phyloP scores from a whole-genome alignment of 1,140 invertebrate species.

The Trachelipus rathkii region DNA sequence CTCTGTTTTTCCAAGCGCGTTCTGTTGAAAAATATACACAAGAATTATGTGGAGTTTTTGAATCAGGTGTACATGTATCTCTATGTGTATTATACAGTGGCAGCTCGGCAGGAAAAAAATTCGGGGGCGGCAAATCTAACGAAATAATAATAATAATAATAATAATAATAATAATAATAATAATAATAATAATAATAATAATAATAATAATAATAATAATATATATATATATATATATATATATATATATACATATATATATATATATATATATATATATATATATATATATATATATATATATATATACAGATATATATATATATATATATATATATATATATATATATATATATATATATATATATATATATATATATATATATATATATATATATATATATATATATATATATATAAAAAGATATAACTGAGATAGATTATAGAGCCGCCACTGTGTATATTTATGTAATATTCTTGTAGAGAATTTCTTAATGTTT shows the following conservation, averaged over 20 bases:
- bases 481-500: no score
- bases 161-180: no score
- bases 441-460: no score
- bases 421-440: no score
- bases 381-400: neutral
- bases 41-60: no score
- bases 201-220: neutral
- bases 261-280: neutral
- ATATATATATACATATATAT: conserved; percentile 6
- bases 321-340: conserved; percentile 12
- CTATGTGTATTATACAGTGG: no score
- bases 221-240: neutral
- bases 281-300: conserved; percentile 9
- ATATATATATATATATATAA: conserved; percentile 9
- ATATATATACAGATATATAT: conserved; percentile 1
- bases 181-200: neutral
- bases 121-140: no score
- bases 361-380: neutral
- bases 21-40: neutral
- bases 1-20: neutral
- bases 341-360: conserved; percentile 15
- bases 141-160: no score
- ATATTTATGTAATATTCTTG: no score
- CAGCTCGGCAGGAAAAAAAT: no score
- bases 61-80: no score